Evolutionary conservation across 1,140 invertebrate species (phyloP).

Genomic region (Sesamia nonagrioides): DNA sequence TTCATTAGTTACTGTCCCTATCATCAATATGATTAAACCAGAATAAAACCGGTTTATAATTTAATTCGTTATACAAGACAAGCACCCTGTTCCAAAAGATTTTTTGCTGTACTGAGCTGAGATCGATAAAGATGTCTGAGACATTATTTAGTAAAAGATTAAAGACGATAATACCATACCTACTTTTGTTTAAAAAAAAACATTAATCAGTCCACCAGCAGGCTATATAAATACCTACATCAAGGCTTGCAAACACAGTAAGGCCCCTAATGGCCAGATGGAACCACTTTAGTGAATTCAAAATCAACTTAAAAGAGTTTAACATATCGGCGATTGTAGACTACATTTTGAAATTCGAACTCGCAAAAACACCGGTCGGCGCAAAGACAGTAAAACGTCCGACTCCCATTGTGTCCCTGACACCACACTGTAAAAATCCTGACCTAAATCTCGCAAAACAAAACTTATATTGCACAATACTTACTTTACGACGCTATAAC

Average conservation of each 20-base stretch:
- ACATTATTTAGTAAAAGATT: constrained; percentile 29
- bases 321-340: constrained; percentile 9
- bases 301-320: constrained; percentile 33
- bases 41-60: constrained; percentile 62
- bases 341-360: constrained; percentile 29
- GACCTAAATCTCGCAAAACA: constrained; percentile 85
- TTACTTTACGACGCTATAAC: constrained; percentile 85
- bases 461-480: constrained; percentile 82
- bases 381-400: constrained; percentile 70
- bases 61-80: constrained; percentile 52
- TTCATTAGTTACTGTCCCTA: constrained; percentile 57
- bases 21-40: constrained; percentile 63
- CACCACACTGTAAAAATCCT: constrained; percentile 83
- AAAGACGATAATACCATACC: constrained; percentile 14
- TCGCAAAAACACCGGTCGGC: constrained; percentile 37
- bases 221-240: neutral
- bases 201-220: neutral
- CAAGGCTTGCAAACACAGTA: constrained; percentile 22
- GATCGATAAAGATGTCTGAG: constrained; percentile 31
- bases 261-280: constrained; percentile 24
- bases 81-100: constrained; percentile 33
- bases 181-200: constrained; percentile 16
- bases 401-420: constrained; percentile 72
- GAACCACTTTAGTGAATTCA: constrained; percentile 22
- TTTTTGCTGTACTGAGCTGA: constrained; percentile 28